Evolutionary conservation across 2,888 invertebrate species (phyloP), one percentile per base, ranked within the genome.

Genomic region (Tipula helvola): DNA sequence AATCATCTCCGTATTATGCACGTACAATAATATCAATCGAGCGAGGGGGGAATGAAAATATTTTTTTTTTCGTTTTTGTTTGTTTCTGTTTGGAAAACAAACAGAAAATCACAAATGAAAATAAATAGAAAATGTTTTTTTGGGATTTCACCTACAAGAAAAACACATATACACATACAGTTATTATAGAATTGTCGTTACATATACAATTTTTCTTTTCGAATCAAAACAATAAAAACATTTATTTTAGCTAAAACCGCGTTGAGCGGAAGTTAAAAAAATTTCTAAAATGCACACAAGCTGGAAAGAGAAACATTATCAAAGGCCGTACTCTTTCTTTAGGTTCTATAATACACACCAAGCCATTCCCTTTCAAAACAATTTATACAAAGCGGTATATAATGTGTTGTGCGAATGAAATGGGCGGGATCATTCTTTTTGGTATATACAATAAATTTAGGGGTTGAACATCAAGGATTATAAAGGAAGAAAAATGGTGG

Each of bases 131-230:
- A 87, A 57, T 47, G 86, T 83, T 28, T 71, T 84, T 84, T 84
- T 39, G 41, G 84, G 41, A 85, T 91, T 90, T 90, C 90, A 90
- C 91, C 90, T 90, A 88, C 86, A 87, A 90, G 90, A 90, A 90
- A 90, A 88, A 90, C 90, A 91, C 91, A 90, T 91, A 91, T 91
- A 91, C 91, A 91, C 71, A 71, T 28, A 28, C 71, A 91, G 52
- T 52, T 28, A 71, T 71, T 71, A n/a, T 71, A 71, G 18, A 71
- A 71, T 28, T 28, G 71, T 28, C 71, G 71, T 71, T 71, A 71
- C 71, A 71, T 71, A 71, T 28, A 71, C 71, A 71, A 71, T 71
- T 71, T 71, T 71, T 71, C 71, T 71, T 71, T 71, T 71, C 71
- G 71, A 71, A 71, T 85, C 41, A 85, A 85, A 85, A 39, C 41